Percentiles rank a stretch among this genome's conserved stretches.
Conservation (phyloP, 2,888 invertebrate genomes). For the Escarpia spicata region DNA sequence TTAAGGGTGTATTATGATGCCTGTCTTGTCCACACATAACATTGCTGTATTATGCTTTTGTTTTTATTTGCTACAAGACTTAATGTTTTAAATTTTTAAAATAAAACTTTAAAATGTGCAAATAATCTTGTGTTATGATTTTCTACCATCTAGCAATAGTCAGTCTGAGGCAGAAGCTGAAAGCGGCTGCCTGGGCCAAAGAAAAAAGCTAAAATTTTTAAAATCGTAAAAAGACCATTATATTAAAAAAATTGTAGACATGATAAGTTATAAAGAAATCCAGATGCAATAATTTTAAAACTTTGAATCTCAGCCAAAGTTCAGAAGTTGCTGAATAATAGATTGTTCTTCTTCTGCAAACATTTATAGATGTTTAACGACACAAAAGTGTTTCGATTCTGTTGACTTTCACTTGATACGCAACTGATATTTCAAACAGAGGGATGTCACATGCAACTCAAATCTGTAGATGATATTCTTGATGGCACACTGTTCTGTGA, state of each 20-base stretch:
- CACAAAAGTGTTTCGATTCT: not conserved
- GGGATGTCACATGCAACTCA: not conserved
- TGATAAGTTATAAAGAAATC: not conserved
- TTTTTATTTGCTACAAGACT: not conserved
- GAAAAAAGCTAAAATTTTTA: no score
- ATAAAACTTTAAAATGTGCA: not conserved
- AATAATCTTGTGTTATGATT: no score
- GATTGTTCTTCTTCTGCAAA: not conserved
- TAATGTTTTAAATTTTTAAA: not conserved
- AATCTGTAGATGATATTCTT: not conserved
- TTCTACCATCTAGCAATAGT: no score
- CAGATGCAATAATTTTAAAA: not conserved
- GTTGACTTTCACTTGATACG: no score
- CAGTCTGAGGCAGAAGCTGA: no score
- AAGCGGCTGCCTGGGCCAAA: no score
- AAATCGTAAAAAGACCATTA: no score
- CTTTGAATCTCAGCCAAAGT: not conserved
- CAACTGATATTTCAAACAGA: no score
- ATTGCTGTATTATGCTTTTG: not conserved
- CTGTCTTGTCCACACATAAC: not conserved
- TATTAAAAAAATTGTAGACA: no score
- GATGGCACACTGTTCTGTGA: not conserved
- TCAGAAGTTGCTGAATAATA: not conserved
- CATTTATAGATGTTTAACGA: not conserved
- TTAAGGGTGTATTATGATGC: not conserved